phyloP scores from a whole-genome alignment of 2,113 vertebrate species.

The Synchiropus splendidus region DNA sequence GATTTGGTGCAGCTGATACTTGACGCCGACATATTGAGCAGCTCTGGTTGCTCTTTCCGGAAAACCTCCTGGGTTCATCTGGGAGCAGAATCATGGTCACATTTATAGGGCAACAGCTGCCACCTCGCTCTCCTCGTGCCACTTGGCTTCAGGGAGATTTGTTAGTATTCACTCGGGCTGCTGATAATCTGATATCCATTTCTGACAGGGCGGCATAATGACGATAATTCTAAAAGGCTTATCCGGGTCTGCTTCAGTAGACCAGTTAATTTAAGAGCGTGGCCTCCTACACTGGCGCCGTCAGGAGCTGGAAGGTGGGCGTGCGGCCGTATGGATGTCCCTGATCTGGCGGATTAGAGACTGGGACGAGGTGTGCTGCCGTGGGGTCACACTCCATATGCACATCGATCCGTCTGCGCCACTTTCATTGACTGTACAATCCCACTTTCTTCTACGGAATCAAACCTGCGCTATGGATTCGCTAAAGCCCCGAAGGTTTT shows the following conservation, averaged over 20 bases:
- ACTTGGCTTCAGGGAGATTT: slow-evolving; percentile 44
- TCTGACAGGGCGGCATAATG: slow-evolving; percentile 53
- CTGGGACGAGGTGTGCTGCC: slow-evolving; percentile 12
- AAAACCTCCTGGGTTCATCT: slow-evolving; percentile 19
- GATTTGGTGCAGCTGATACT: slow-evolving; percentile 19
- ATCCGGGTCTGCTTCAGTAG: slow-evolving; percentile 55
- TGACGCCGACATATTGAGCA: slow-evolving; percentile 28
- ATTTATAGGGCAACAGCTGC: slow-evolving; percentile 57
- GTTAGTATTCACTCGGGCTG: slow-evolving; percentile 56
- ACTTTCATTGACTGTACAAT: slow-evolving; percentile 33
- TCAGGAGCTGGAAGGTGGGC: slow-evolving; percentile 14
- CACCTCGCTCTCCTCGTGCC: slow-evolving; percentile 35
- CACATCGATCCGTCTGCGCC: slow-evolving; percentile 41
- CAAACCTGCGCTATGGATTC: too few species aligned
- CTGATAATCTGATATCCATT: slow-evolving; percentile 58
- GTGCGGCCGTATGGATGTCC: slow-evolving; percentile 29
- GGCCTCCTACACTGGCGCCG: slow-evolving; percentile 41
- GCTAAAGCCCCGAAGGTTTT: too few species aligned
- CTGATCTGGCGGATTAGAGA: slow-evolving; percentile 20
- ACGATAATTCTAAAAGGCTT: slow-evolving; percentile 57
- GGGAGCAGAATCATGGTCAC: slow-evolving; percentile 39
- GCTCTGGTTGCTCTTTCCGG: slow-evolving; percentile 47
- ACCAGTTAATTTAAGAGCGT: slow-evolving; percentile 59
- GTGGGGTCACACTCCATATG: slow-evolving; percentile 32
- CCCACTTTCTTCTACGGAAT: background rate